These are phyloP conservation scores for Ophiothrix spiculata DNA, from an alignment of 35 echinoderm and acorn worm genomes.

Conservation along the genomic window DNA sequence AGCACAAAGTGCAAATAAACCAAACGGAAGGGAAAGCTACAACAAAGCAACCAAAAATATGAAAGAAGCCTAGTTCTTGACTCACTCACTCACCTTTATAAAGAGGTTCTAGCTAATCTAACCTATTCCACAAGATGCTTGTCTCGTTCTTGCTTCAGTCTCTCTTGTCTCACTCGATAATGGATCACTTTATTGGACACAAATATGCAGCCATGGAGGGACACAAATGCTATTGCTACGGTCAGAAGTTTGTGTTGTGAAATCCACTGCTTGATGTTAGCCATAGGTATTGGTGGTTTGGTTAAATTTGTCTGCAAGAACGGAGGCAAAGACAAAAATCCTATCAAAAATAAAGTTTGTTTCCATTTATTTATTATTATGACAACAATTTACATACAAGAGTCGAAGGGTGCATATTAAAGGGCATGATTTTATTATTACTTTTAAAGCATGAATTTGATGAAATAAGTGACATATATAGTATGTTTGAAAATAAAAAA, in stretches of 20 bases:
- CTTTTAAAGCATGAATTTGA: no score
- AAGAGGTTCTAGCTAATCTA: not conserved
- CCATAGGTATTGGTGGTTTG: slow-evolving; percentile 30
- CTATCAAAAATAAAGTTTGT: no score
- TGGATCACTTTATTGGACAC: slow-evolving; percentile 53
- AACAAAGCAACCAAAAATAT: no score
- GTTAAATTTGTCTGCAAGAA: slow-evolving; percentile 24
- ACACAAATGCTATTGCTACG: slow-evolving; percentile 35
- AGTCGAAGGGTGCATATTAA: no score
- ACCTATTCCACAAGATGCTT: not conserved
- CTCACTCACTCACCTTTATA: not conserved
- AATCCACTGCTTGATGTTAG: slow-evolving; percentile 31
- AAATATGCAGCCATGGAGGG: slow-evolving; percentile 60
- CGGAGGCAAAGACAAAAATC: slow-evolving; percentile 75
- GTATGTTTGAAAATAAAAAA: no score
- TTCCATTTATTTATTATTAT: no score
- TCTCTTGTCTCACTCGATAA: not conserved
- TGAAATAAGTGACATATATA: no score
- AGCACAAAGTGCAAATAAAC: no score
- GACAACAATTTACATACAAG: no score
- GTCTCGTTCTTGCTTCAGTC: not conserved
- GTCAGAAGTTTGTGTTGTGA: slow-evolving; percentile 50
- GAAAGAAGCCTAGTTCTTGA: no score
- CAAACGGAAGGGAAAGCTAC: no score
- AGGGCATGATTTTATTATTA: no score